Conservation (phyloP, 2,113 vertebrate species). For the Peromyscus polionotus region DNA sequence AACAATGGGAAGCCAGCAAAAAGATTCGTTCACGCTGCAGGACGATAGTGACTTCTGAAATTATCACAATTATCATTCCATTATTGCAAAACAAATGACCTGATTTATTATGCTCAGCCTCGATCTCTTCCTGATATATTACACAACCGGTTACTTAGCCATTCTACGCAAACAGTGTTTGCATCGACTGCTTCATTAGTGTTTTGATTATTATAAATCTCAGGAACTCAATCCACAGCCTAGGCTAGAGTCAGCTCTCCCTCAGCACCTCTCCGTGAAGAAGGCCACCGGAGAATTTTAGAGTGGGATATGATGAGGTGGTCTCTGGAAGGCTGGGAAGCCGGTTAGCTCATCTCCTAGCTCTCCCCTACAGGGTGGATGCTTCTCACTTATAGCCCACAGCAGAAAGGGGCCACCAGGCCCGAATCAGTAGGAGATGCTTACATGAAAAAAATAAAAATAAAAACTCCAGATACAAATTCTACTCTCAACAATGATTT, state of each 20-base stretch:
- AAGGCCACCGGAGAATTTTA: slow-evolving; percentile 63
- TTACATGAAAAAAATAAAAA: background rate
- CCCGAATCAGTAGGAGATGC: background rate
- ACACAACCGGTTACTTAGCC: slow-evolving; percentile 80
- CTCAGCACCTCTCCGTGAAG: slow-evolving; percentile 48
- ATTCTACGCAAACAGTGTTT: slow-evolving; percentile 79
- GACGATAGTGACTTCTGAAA: slow-evolving; percentile 85
- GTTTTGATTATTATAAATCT: slow-evolving; percentile 81
- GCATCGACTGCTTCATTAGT: slow-evolving; percentile 81
- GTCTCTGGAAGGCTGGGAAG: slow-evolving; percentile 56
- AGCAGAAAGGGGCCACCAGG: slow-evolving; percentile 18
- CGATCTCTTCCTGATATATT: slow-evolving; percentile 82
- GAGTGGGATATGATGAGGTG: background rate
- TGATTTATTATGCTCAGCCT: slow-evolving; percentile 76
- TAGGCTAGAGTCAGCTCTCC: slow-evolving; percentile 63
- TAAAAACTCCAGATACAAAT: slow-evolving; percentile 32
- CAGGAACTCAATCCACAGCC: slow-evolving; percentile 73
- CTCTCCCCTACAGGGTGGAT: background rate
- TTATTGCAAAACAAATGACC: slow-evolving; percentile 84
- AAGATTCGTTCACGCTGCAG: slow-evolving; percentile 85
- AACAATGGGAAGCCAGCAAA: slow-evolving; percentile 85
- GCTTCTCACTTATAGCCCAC: background rate
- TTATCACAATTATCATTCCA: slow-evolving; percentile 86
- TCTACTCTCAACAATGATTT: background rate
- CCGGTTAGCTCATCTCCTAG: background rate